Evolutionary conservation across 2,888 invertebrate species (phyloP), one percentile per base, ranked within the genome.

Genomic region (Slavum lentiscoides): DNA sequence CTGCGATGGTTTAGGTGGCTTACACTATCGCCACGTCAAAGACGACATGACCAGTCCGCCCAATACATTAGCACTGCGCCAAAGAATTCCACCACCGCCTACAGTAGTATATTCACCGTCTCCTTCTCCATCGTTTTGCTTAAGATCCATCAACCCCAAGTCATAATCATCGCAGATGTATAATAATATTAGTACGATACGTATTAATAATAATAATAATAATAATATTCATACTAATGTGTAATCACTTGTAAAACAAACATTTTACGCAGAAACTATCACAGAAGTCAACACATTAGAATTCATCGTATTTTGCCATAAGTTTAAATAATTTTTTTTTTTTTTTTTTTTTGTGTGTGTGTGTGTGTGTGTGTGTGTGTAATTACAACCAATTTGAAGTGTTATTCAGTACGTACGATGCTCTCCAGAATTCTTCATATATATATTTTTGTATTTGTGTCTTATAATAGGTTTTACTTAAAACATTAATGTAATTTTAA

Each of bases 11-110:
- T 88, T 88, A 84, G 88, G 88, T 83, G 84, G 84, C 37, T 88
- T 88, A 84, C 88, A 89, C 84, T 91, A 90, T 85, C 89, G 89
- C 83, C 90, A 90, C 82, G 90, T 91, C 82, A 89, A 89, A 84
- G 90, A 91, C 86, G 91, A 91, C 85, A 80, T 58, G 80, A 80
- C 80, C 17, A 80, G 80, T 72, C 80, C 80, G 0, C 89, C 89
- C 82, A 90, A 90, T 86, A 88, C 89, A 84, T 86, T 89, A 85
- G 88, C 88, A 83, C 87, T 89, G 83, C 88, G 88, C 84, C 89
- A 89, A 86, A 86, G 88, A 84, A 64, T 80, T 55, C 80, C 80
- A 49, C 80, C 70, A n/a, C 88, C 88, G 85, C 84, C 83, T 62
- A 83, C 76, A 37, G 83, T 76, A 62, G 74, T 83, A 58, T 83